Conservation (phyloP, 1,140 invertebrate genomes). For the Trachymyrmex septentrionalis region DNA sequence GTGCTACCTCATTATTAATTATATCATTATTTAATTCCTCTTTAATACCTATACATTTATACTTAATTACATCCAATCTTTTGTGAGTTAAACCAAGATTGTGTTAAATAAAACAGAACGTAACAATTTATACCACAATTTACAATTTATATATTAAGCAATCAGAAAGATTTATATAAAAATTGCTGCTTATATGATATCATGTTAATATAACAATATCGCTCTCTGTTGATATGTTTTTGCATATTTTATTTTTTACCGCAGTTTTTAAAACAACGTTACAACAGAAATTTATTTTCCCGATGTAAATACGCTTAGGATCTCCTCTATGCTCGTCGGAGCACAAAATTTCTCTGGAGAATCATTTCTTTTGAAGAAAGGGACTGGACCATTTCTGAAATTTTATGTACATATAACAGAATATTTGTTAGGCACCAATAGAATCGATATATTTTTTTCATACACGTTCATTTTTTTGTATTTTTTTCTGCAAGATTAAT, state of each 20-base stretch:
- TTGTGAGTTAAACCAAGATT: not conserved
- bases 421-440: not conserved
- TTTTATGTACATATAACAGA: not conserved
- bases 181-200: not conserved
- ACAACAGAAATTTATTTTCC: slow-evolving; percentile 25
- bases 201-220: not conserved
- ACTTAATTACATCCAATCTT: not conserved
- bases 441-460: not conserved
- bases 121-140: not conserved
- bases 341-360: slow-evolving; percentile 61
- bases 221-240: not conserved
- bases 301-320: slow-evolving; percentile 24
- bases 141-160: too few relatives aligned
- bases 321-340: slow-evolving; percentile 20
- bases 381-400: not conserved
- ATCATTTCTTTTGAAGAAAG: slow-evolving; percentile 12
- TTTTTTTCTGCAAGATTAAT: not conserved
- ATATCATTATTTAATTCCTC: slow-evolving; percentile 5
- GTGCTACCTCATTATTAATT: slow-evolving; percentile 3
- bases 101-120: not conserved
- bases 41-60: slow-evolving; percentile 20
- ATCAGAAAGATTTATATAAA: not conserved
- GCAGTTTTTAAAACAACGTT: not conserved
- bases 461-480: not conserved
- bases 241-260: not conserved